Evolutionary conservation across 2,888 invertebrate genomes (phyloP).

Genomic region (Cosmorhoe ocellata): DNA sequence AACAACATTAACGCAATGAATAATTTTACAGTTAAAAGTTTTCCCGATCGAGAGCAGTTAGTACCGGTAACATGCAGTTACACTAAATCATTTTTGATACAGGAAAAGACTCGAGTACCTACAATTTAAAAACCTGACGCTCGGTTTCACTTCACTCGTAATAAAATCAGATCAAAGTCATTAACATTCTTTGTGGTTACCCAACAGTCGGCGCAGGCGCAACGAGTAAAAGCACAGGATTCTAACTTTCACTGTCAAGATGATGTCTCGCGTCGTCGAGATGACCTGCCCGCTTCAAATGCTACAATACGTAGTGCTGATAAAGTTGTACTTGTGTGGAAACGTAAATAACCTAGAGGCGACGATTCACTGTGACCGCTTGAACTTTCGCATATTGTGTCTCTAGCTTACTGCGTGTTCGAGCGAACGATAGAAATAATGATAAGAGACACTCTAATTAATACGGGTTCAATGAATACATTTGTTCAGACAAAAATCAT

Average conservation of each 20-base stretch:
- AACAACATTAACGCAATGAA: conserved; percentile 9
- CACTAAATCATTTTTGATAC: background rate
- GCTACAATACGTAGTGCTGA: conserved; percentile 1
- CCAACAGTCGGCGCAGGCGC: conserved; percentile 5
- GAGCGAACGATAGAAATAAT: background rate
- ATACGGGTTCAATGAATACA: background rate
- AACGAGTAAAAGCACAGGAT: conserved; percentile 8
- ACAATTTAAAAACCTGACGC: background rate
- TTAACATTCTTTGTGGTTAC: conserved; percentile 17
- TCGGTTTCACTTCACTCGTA: conserved; percentile 14
- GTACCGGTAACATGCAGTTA: background rate
- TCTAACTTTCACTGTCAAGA: conserved; percentile 17
- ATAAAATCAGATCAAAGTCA: conserved; percentile 12
- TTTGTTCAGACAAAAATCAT: too few species aligned
- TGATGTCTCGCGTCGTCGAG: background rate
- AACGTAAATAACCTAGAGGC: conserved; percentile 15
- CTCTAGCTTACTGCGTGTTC: conserved; percentile 8
- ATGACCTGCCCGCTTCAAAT: background rate
- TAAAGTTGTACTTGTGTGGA: background rate
- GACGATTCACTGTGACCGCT: conserved; percentile 20
- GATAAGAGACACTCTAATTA: background rate
- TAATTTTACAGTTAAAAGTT: background rate
- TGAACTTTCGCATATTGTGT: conserved; percentile 15
- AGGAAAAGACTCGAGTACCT: background rate
- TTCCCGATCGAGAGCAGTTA: background rate